Conservation (phyloP, 92 coral and sea anemone species). For the Actinostola sp. region DNA sequence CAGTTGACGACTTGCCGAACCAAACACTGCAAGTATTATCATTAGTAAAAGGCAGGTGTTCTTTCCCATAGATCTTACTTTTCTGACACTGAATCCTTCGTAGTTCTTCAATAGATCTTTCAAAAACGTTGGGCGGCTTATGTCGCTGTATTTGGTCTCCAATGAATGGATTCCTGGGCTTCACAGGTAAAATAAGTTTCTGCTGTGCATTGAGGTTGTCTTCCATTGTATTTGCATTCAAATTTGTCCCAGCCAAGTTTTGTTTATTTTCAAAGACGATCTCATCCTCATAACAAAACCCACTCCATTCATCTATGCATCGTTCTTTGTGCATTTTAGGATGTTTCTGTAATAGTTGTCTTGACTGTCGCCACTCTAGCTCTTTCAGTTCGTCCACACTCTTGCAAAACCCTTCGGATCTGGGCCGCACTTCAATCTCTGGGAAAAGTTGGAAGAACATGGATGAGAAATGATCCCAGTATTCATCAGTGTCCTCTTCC, state of each 20-base stretch:
- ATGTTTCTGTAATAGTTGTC: neutral
- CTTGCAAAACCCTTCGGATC: neutral
- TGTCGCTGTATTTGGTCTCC: neutral
- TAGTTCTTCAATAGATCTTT: conserved; percentile 7
- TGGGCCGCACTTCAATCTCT: neutral
- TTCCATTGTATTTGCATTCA: neutral
- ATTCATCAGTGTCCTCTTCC: conserved; percentile 20
- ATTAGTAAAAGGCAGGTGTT: conserved; percentile 18
- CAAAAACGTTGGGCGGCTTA: neutral
- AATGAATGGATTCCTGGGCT: conserved; percentile 13
- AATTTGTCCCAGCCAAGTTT: neutral
- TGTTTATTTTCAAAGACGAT: neutral
- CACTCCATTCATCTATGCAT: too few species aligned
- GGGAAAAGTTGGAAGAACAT: conserved; percentile 40
- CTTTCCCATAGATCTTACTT: neutral
- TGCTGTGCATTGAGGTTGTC: neutral
- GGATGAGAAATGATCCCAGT: conserved; percentile 40
- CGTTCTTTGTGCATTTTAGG: neutral
- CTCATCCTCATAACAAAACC: too few species aligned
- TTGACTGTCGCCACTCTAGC: conserved; percentile 4
- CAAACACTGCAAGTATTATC: conserved; percentile 24
- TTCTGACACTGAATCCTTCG: neutral
- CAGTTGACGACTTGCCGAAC: conserved; percentile 3
- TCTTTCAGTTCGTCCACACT: conserved; percentile 6
- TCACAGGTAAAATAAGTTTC: conserved; percentile 20